A percentile compares a stretch with the other conserved stretches of the same genome.
These are phyloP conservation scores for Astyanax mexicanus DNA, from an alignment of 2,797 vertebrate species.

Conservation along the genomic window DNA sequence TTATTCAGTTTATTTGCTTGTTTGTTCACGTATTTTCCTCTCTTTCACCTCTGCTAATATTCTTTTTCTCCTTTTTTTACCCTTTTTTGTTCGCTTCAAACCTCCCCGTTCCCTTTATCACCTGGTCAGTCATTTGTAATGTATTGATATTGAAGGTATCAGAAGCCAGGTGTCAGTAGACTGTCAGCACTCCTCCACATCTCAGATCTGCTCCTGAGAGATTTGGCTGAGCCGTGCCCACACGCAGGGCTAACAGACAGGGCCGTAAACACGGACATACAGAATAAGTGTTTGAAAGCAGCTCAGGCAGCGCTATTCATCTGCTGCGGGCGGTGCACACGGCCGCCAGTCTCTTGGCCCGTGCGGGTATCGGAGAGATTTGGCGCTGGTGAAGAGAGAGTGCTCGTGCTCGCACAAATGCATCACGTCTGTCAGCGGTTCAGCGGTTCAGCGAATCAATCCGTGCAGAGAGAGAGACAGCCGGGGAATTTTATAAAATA, in stretches of 20 bases:
- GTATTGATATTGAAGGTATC: conserved; percentile 13
- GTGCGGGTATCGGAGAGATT: background rate
- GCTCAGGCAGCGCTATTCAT: conserved; percentile 20
- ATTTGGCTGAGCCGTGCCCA: background rate
- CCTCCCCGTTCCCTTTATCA: background rate
- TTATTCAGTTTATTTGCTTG: too few species aligned
- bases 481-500: background rate
- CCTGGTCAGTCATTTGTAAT: conserved; percentile 28
- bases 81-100: conserved; percentile 35
- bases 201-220: conserved; percentile 1
- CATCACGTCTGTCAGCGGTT: conserved; percentile 17
- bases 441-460: background rate
- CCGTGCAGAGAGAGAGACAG: background rate
- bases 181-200: conserved; percentile 22
- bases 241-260: background rate
- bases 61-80: too few species aligned
- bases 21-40: too few species aligned
- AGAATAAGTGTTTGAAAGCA: conserved; percentile 9
- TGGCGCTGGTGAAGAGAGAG: background rate
- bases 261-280: conserved; percentile 1
- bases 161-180: conserved; percentile 22
- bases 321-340: conserved; percentile 25
- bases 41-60: too few species aligned
- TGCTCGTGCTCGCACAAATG: background rate
- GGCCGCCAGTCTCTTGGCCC: background rate